Evolutionary conservation across 2,888 invertebrate genomes (phyloP).

Genomic region (Spilosoma lubricipeda): DNA sequence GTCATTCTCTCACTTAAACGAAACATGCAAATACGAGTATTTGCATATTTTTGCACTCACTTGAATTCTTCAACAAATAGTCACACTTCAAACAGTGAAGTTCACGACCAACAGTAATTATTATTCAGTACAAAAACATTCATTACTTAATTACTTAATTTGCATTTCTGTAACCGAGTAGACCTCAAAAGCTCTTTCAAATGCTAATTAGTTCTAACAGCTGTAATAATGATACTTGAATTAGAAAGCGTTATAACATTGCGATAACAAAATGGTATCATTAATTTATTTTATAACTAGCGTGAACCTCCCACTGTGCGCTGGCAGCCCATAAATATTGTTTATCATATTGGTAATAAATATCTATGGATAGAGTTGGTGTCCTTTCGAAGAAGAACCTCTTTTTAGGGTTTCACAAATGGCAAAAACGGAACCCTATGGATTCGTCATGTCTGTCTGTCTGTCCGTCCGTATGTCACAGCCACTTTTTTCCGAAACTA

Average conservation of each 20-base stretch:
- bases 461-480: no score
- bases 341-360: neutral
- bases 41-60: neutral
- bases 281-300: neutral
- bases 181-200: constrained; percentile 2
- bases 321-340: neutral
- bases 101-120: neutral
- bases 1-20: neutral
- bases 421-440: no score
- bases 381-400: neutral
- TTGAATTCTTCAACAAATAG: neutral
- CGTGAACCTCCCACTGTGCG: neutral
- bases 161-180: constrained; percentile 4
- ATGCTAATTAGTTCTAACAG: constrained; percentile 12
- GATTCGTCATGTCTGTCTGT: no score
- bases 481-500: no score
- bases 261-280: neutral
- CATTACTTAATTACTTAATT: constrained; percentile 13
- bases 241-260: constrained; percentile 5
- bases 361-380: neutral
- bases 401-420: no score
- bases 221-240: constrained; percentile 5
- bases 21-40: neutral
- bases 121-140: neutral
- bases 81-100: neutral